Evolutionary conservation across 2,888 invertebrate genomes (phyloP).

Genomic region (Morpho achilles): DNA sequence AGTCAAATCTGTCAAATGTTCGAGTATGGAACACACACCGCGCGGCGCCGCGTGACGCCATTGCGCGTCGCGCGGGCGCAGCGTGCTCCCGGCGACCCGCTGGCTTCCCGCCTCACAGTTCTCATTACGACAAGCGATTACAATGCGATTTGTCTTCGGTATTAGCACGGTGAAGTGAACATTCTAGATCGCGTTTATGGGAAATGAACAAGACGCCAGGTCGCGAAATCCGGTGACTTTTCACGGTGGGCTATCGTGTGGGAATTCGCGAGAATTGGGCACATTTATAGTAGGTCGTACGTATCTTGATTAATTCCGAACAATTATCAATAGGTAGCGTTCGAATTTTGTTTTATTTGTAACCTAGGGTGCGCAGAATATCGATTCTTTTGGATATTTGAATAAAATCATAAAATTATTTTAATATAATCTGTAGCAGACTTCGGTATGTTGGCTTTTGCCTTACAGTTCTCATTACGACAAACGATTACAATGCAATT

Average conservation of each 20-base stretch:
- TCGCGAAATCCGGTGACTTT: constrained; percentile 45
- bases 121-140: constrained; percentile 40
- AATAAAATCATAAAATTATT: too few species aligned
- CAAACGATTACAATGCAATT: constrained; percentile 44
- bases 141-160: constrained; percentile 54
- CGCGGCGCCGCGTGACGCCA: constrained; percentile 50
- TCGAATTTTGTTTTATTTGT: too few species aligned
- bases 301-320: too few species aligned
- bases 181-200: constrained; percentile 71
- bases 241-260: constrained; percentile 35
- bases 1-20: constrained; percentile 59
- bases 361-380: too few species aligned
- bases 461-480: constrained; percentile 38
- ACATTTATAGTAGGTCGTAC: too few species aligned
- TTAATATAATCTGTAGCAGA: too few species aligned
- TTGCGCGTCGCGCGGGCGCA: constrained; percentile 36
- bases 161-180: constrained; percentile 61
- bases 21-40: constrained; percentile 50
- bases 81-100: constrained; percentile 30
- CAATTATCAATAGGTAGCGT: too few species aligned
- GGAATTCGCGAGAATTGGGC: constrained; percentile 20
- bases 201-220: constrained; percentile 53
- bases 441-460: not conserved
- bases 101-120: constrained; percentile 29
- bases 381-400: too few species aligned